A percentile compares a stretch with the other conserved stretches of the same genome.
These are phyloP conservation scores for Microdon myrmicae DNA, from an alignment of 2,888 invertebrate species.

Conservation along the genomic window DNA sequence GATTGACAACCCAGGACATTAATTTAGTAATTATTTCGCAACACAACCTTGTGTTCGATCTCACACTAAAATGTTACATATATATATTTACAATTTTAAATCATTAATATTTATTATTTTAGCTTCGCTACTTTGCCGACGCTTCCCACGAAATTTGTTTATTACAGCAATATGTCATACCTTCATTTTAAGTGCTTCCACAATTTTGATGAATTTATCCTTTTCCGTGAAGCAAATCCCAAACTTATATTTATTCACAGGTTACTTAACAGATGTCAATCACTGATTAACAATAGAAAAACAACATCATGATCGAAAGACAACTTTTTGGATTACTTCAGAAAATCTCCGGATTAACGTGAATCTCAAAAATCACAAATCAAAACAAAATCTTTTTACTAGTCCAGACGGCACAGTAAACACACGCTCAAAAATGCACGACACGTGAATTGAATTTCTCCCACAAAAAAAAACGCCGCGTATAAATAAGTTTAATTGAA, in stretches of 20 bases:
- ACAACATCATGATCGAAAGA: constrained; percentile 8
- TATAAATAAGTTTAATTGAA: constrained; percentile 1
- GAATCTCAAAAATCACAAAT: constrained; percentile 1
- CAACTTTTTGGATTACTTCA: constrained; percentile 13
- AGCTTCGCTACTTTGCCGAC: too few species aligned
- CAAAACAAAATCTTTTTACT: constrained; percentile 3
- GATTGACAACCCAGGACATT: too few species aligned
- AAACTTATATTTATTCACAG: too few species aligned
- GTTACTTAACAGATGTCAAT: constrained; percentile 20
- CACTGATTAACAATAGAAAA: constrained; percentile 11
- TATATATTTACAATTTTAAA: too few species aligned
- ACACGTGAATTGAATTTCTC: constrained; percentile 19
- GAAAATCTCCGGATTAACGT: too few species aligned
- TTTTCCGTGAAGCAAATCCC: constrained; percentile 32
- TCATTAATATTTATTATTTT: too few species aligned
- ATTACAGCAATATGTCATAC: too few species aligned
- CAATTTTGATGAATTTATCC: constrained; percentile 65
- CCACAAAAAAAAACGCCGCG: constrained; percentile 19
- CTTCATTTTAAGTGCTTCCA: constrained; percentile 67
- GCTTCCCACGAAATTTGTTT: too few species aligned
- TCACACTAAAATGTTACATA: too few species aligned
- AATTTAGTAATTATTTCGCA: too few species aligned
- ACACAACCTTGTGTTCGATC: too few species aligned
- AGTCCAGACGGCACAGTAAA: too few species aligned
- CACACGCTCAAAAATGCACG: constrained; percentile 36